Evolutionary conservation across 2,113 vertebrate genomes (phyloP).

Genomic region (Menura novaehollandiae): DNA sequence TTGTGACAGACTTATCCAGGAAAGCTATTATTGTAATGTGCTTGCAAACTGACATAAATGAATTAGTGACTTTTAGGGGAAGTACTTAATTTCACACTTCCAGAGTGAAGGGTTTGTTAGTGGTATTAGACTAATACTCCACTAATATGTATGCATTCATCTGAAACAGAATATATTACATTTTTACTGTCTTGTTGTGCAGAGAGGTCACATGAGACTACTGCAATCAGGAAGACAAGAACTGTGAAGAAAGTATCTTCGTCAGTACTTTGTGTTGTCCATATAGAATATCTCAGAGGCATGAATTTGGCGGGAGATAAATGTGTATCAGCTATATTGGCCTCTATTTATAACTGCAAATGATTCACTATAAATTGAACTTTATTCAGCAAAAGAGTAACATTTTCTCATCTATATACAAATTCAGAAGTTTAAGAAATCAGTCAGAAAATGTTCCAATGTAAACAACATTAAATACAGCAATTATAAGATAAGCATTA

Average conservation of each 20-base stretch:
- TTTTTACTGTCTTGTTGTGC: background rate
- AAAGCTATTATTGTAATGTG: background rate
- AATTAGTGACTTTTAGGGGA: background rate
- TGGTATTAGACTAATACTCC: background rate
- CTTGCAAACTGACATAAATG: background rate
- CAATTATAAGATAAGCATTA: conserved; percentile 64
- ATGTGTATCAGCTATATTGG: background rate
- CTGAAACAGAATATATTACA: background rate
- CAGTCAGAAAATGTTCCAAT: conserved; percentile 48
- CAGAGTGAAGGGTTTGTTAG: background rate
- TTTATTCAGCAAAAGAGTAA: background rate
- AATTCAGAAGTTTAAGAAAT: conserved; percentile 25
- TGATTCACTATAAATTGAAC: conserved; percentile 22
- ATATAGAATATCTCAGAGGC: background rate
- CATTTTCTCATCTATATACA: background rate
- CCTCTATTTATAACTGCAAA: background rate
- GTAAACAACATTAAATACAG: conserved; percentile 57
- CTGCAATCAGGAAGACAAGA: background rate
- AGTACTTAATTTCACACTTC: background rate
- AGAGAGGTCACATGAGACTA: background rate
- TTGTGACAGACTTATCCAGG: background rate
- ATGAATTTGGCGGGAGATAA: background rate
- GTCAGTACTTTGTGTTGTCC: background rate
- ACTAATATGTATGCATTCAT: background rate
- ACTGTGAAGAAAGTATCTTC: background rate